phyloP scores from a whole-genome alignment of 2,113 vertebrate genomes.

The Chitala chitala region DNA sequence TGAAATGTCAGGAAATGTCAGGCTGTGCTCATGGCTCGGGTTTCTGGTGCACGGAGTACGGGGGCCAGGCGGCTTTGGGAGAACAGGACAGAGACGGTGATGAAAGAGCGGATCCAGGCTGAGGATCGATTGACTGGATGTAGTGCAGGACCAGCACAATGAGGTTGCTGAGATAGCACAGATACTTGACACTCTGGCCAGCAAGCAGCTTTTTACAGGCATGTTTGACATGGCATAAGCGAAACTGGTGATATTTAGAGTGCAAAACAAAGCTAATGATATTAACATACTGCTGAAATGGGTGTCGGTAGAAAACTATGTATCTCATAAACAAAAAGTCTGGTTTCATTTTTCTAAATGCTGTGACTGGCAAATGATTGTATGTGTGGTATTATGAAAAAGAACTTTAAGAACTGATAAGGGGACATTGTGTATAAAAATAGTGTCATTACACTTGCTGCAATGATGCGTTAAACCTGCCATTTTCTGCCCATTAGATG shows the following conservation, averaged over 20 bases:
- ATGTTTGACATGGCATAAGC: background rate
- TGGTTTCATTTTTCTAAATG: too few relatives aligned
- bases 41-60: conserved; percentile 59
- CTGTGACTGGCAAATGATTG: too few relatives aligned
- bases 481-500: too few relatives aligned
- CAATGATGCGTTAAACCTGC: too few relatives aligned
- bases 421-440: too few relatives aligned
- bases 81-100: conserved; percentile 54
- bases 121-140: conserved; percentile 47
- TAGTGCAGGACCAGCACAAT: conserved; percentile 19
- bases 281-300: background rate
- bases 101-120: conserved; percentile 53
- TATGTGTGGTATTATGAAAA: too few relatives aligned
- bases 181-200: conserved; percentile 27
- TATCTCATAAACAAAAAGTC: too few relatives aligned
- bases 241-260: background rate
- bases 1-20: conserved; percentile 82
- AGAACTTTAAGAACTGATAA: too few relatives aligned
- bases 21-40: conserved; percentile 66
- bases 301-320: too few relatives aligned
- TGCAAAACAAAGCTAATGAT: background rate
- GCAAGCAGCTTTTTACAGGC: background rate
- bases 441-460: too few relatives aligned
- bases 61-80: conserved; percentile 68
- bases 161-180: conserved; percentile 32